phyloP scores from a whole-genome alignment of 2,113 vertebrate genomes.

The Andinoacara biseriatus region DNA sequence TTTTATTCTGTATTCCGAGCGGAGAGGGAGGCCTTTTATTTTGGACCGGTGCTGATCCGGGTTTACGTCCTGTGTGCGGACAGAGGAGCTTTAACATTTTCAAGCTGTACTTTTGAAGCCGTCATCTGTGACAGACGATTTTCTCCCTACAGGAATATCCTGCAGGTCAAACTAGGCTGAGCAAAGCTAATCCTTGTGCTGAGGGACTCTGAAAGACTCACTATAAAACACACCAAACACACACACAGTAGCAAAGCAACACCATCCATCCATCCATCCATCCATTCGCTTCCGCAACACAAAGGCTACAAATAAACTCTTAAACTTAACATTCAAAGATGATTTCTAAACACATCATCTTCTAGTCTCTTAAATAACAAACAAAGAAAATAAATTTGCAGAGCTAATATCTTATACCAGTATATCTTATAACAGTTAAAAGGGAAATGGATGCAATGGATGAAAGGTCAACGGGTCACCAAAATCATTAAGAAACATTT shows the following conservation, averaged over 20 bases:
- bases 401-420: background rate
- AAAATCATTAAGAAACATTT: no score
- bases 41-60: background rate
- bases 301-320: background rate
- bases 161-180: background rate
- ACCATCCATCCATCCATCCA: no score
- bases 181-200: background rate
- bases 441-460: no score
- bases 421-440: no score
- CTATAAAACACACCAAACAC: no score
- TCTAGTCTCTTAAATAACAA: background rate
- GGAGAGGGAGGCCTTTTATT: background rate
- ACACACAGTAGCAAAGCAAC: background rate
- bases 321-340: no score
- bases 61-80: background rate
- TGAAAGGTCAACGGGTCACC: background rate
- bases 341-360: background rate
- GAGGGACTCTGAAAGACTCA: background rate
- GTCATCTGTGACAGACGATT: background rate
- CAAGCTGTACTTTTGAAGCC: background rate
- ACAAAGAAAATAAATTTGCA: background rate
- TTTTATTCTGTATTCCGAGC: background rate
- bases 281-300: no score
- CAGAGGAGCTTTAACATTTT: background rate
- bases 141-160: background rate